phyloP scores from a whole-genome alignment of 2,888 invertebrate species.

The Corbicula japonica region DNA sequence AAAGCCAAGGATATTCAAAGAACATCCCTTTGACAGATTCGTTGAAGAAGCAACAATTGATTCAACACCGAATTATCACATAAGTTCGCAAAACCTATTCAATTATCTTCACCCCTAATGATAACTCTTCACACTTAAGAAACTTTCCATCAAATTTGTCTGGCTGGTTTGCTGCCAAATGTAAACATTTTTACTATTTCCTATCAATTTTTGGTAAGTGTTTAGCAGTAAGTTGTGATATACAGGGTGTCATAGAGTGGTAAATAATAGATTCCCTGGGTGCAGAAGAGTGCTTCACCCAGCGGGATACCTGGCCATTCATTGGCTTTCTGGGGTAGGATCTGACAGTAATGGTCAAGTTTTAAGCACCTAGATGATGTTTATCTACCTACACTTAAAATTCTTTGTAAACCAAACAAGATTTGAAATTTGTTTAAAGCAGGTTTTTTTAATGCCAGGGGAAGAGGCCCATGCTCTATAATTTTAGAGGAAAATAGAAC shows the following conservation, averaged over 20 bases:
- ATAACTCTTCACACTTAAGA: slow-evolving; percentile 27
- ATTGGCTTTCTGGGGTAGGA: not conserved
- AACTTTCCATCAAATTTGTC: slow-evolving; percentile 16
- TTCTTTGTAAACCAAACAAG: too few relatives aligned
- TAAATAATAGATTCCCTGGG: not conserved
- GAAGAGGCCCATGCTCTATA: too few relatives aligned
- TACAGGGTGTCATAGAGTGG: not conserved
- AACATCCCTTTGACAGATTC: too few relatives aligned
- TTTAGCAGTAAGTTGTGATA: slow-evolving; percentile 5
- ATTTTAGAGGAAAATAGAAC: too few relatives aligned
- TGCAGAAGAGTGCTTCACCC: not conserved
- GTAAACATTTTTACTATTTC: slow-evolving; percentile 13
- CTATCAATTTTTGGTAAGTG: not conserved
- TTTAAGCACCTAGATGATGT: slow-evolving; percentile 17
- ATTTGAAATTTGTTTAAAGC: too few relatives aligned
- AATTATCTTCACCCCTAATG: slow-evolving; percentile 26
- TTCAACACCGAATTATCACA: slow-evolving; percentile 40
- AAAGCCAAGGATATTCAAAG: too few relatives aligned
- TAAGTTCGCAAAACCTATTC: slow-evolving; percentile 9
- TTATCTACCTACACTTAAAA: slow-evolving; percentile 1
- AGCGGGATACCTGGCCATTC: not conserved
- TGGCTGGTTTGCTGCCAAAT: not conserved
- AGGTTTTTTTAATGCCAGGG: too few relatives aligned
- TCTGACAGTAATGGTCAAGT: slow-evolving; percentile 22
- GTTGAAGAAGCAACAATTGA: slow-evolving; percentile 14